Base-by-base conservation (phyloP, 2,113 vertebrate species). In the Megatriorchis doriae region DNA sequence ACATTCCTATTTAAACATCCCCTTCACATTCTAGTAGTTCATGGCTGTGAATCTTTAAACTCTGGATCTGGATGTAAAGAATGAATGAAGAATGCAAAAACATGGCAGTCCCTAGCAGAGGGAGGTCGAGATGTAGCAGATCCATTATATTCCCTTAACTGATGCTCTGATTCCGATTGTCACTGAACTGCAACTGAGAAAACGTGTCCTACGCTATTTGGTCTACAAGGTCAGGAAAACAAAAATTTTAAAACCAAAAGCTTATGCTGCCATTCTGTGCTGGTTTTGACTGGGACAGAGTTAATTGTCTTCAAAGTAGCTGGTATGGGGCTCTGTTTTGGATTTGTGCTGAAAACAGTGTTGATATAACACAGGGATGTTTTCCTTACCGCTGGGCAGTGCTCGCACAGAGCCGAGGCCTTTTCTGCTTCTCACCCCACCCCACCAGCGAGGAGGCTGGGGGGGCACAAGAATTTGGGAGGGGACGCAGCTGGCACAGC, bases 341-440 rank as follows among this genome's bases (percentile, higher is more conserved):
- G 52, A 11, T 11, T 53, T 53, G 27, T 29, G 52, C 52, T 53
- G 27, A 7, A 53, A 53, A 29, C 27, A 29, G 27, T 11, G 27
- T 1, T 29, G 27, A 1, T 53, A 29, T 53, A 29, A 29, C 52
- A 11, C 16, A 11, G 52, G 27, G 52, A 7, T 53, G 52, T 53
- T 53, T 29, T 29, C 1, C 1, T 16, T 52, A 27, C 15, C 6
- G 52, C 52, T 52, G 52, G 27, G 52, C 52, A 7, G 26, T 16
- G 26, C 52, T 53, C 4, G 3, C 26, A 4, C 26, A 6, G 50
- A 16, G 52, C 2, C 6, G 1, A 29, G 26, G 26, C 3, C 52
- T 53, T 29, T 27, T 52, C 50, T 52, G 15, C 15, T 0, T 3
- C 50, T 52, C 50, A 2, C 9, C 26, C 26, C 25, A 26, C 8